Percentiles rank a stretch among this genome's conserved stretches.
phyloP scores from a whole-genome alignment of 2,113 vertebrate species.

The Tetraodon nigroviridis region DNA sequence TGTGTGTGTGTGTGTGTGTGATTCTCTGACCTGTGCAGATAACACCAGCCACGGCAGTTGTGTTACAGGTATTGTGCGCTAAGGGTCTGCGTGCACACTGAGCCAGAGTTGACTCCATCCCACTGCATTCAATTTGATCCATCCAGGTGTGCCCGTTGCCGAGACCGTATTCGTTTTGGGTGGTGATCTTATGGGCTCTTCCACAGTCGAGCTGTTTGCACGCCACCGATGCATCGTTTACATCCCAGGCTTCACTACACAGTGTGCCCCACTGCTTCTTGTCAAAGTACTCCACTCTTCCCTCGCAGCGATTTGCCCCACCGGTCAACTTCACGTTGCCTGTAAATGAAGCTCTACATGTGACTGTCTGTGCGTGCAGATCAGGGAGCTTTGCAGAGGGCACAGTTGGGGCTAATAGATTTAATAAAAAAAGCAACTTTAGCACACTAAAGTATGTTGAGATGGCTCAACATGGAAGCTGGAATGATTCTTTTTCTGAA shows the following conservation, averaged over 20 bases:
- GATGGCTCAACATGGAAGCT: too few species aligned
- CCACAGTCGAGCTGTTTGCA: conserved; percentile 58
- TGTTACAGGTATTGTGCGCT: conserved; percentile 39
- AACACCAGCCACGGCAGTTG: conserved; percentile 45
- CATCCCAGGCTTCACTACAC: conserved; percentile 60
- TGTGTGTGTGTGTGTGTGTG: background rate
- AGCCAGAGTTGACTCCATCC: conserved; percentile 32
- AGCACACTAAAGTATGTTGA: too few species aligned
- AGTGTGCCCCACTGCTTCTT: conserved; percentile 54
- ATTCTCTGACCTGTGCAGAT: conserved; percentile 49
- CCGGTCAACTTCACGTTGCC: conserved; percentile 49
- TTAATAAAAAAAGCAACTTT: too few species aligned
- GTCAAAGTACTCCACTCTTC: conserved; percentile 56
- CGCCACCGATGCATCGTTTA: conserved; percentile 43
- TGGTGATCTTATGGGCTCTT: conserved; percentile 19
- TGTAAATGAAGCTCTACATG: conserved; percentile 19
- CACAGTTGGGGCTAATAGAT: too few species aligned
- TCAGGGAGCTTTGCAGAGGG: too few species aligned
- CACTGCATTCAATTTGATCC: conserved; percentile 51
- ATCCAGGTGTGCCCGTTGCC: conserved; percentile 19
- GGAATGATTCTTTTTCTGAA: too few species aligned
- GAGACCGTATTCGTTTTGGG: conserved; percentile 5
- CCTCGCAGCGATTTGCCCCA: conserved; percentile 43
- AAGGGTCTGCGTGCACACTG: conserved; percentile 40
- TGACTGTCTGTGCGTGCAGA: too few species aligned